Percentiles rank a stretch among this genome's conserved stretches.
Conservation (phyloP, 2,888 invertebrate genomes). For the Lithophane semibrunnea region DNA sequence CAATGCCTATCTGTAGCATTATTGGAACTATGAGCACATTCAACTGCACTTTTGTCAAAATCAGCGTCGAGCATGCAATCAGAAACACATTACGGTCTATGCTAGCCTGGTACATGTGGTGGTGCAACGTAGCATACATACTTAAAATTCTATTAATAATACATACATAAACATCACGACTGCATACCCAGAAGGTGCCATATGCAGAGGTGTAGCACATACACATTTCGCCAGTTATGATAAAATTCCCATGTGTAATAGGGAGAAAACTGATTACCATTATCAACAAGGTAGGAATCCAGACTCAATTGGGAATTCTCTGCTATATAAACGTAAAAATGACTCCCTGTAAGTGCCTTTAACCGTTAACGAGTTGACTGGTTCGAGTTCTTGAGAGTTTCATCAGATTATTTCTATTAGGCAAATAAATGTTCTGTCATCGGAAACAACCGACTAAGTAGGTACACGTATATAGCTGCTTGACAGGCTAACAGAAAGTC, state of each 20-base stretch:
- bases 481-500: neutral
- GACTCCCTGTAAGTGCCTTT: neutral
- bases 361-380: neutral
- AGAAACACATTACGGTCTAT: slow-evolving; percentile 73
- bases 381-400: neutral
- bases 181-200: neutral
- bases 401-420: neutral
- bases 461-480: neutral
- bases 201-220: neutral
- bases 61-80: slow-evolving; percentile 64
- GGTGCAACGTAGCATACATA: slow-evolving; percentile 41
- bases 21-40: slow-evolving; percentile 27
- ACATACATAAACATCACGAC: slow-evolving; percentile 22
- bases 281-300: neutral
- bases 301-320: neutral
- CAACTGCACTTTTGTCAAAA: slow-evolving; percentile 62
- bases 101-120: slow-evolving; percentile 49
- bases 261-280: neutral
- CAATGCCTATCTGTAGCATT: slow-evolving; percentile 25
- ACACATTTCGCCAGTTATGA: neutral
- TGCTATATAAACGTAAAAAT: neutral
- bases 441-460: neutral
- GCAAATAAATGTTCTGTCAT: neutral
- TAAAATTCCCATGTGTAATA: neutral
- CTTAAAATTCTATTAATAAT: slow-evolving; percentile 66